Evolutionary conservation across 1,140 invertebrate genomes (phyloP), one percentile per base, ranked within the genome.

Genomic region (Papilio machaon): DNA sequence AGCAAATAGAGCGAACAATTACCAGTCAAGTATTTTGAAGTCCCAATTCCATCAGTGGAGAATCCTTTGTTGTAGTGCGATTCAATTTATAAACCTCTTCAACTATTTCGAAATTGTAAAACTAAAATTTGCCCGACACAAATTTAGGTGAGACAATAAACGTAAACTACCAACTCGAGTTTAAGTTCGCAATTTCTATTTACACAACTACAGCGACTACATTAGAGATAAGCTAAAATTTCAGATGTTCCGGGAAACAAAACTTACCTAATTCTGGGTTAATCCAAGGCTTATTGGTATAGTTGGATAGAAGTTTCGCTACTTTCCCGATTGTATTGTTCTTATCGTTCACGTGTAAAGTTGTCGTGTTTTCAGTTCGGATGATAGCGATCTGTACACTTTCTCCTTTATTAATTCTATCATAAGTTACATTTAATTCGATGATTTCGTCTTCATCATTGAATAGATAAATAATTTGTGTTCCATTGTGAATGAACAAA

Each of bases 301-400:
- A 98, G 82, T 96, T 96, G 38, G 96, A 96, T 5, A 98, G 93
- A 0, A 98, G 95, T 46, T 96, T 91, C 0, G 97, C 96, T 19
- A 97, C 96, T 81, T 96, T 96, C 79, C 97, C 95, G 23, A 98
- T 94, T 8, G 97, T 97, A 3, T 95, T 95, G 87, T 97, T 98
- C 73, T 96, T 95, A 79, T 98, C 96, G 88, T 99, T 98, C 0
- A 99, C 98, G 91, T 98, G 96, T 79, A 99, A 94, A 8, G 96
- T 97, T 0, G 97, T 98, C 64, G 95, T 95, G 80, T 96, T 96
- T 58, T 97, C 95, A 11, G 95, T 96, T 70, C 97, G 95, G 77
- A 97, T 96, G 70, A 99, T 97, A 47, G 98, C 97, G 70, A 99
- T 96, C 92, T 99, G 98, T 19, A 98, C 96, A 79, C 97, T 98